Percentiles rank a stretch among this genome's conserved stretches.
These are phyloP conservation scores for Pocillopora meandrina DNA, from an alignment of 92 coral and sea anemone genomes.

Conservation along the genomic window DNA sequence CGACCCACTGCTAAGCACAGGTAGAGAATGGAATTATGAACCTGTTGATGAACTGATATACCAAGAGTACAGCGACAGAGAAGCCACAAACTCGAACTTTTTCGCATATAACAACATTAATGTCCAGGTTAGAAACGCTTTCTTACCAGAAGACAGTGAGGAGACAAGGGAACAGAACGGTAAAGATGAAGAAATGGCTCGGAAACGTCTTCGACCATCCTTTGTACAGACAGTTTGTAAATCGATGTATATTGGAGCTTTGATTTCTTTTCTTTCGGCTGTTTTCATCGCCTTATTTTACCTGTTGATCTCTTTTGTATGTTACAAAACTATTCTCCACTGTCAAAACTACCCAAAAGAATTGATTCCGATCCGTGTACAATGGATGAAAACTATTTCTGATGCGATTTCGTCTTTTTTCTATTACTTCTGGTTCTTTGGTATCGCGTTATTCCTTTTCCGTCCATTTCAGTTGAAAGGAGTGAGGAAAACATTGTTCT, in stretches of 20 bases:
- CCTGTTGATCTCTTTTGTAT: not conserved
- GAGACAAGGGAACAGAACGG: not conserved
- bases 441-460: not conserved
- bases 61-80: conserved; percentile 30
- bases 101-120: not conserved
- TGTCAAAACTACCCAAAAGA: not conserved
- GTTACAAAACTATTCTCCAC: not conserved
- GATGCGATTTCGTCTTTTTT: not conserved
- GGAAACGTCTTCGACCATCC: conserved; percentile 11
- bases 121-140: not conserved
- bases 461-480: conserved; percentile 4
- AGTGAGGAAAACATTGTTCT: not conserved
- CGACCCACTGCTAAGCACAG: conserved; percentile 31
- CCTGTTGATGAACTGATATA: conserved; percentile 30
- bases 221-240: conserved; percentile 5
- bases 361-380: not conserved
- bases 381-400: not conserved
- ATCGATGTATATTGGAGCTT: conserved; percentile 21
- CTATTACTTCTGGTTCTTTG: not conserved
- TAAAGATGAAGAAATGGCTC: not conserved
- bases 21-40: conserved; percentile 27
- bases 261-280: conserved; percentile 1
- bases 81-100: not conserved
- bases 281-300: not conserved
- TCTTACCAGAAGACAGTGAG: not conserved